A percentile compares a stretch with the other conserved stretches of the same genome.
Conservation (phyloP, 2,888 invertebrate genomes). For the Sussaba pulchella region DNA sequence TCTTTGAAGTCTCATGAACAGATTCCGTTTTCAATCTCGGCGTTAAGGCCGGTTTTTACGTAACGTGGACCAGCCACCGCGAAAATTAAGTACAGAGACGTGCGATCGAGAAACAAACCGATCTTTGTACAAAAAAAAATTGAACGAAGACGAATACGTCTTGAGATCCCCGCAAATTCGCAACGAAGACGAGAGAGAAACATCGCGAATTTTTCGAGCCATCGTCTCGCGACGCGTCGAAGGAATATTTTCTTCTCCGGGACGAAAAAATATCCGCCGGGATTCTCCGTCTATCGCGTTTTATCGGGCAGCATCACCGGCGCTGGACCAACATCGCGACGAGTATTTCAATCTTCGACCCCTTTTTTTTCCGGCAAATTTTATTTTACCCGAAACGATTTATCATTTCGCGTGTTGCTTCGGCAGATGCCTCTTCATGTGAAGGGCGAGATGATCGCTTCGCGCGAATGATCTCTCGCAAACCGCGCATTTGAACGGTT, state of each 20-base stretch:
- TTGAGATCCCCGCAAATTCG: slow-evolving; percentile 11
- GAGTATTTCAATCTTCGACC: neutral
- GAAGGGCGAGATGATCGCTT: slow-evolving; percentile 97
- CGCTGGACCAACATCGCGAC: too few species aligned
- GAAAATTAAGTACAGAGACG: slow-evolving; percentile 64
- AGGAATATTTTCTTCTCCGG: too few species aligned
- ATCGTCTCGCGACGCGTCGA: slow-evolving; percentile 23
- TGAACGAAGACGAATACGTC: slow-evolving; percentile 8
- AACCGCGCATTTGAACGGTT: slow-evolving; percentile 98
- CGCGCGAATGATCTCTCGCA: slow-evolving; percentile 98
- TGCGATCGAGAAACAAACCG: slow-evolving; percentile 5
- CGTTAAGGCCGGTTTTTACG: slow-evolving; percentile 46
- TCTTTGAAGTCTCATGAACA: too few species aligned
- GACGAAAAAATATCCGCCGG: too few species aligned
- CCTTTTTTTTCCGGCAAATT: slow-evolving; percentile 9
- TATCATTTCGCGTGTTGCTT: slow-evolving; percentile 90
- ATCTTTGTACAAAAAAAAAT: slow-evolving; percentile 1
- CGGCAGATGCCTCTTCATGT: slow-evolving; percentile 98
- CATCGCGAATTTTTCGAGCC: slow-evolving; percentile 3
- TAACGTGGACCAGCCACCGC: slow-evolving; percentile 70
- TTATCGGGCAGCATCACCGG: too few species aligned
- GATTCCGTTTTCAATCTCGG: slow-evolving; percentile 11
- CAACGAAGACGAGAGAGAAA: slow-evolving; percentile 22
- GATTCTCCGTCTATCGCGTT: too few species aligned
- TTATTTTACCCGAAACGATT: neutral